These are phyloP conservation scores for Terrapene triunguis DNA, from an alignment of 2,113 vertebrate genomes.

Conservation along the genomic window DNA sequence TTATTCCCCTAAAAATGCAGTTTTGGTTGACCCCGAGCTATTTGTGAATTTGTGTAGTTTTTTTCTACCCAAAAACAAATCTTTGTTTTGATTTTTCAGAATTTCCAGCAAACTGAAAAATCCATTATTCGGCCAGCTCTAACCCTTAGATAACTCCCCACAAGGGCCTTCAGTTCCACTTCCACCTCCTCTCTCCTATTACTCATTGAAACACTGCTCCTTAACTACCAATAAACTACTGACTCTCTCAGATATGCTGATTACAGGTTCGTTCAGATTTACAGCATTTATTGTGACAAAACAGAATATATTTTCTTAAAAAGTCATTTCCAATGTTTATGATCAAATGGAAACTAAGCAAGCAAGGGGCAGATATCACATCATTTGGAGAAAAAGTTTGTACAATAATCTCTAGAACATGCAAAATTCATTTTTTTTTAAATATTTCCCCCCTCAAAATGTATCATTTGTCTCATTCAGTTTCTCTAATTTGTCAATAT, in stretches of 20 bases:
- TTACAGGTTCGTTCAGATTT: conserved; percentile 39
- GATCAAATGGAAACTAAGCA: conserved; percentile 29
- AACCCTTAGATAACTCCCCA: neutral
- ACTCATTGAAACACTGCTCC: neutral
- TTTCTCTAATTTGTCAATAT: conserved; percentile 57
- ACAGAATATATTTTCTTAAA: conserved; percentile 68
- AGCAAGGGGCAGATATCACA: neutral
- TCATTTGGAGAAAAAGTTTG: conserved; percentile 43
- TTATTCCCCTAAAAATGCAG: neutral
- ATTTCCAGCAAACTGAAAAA: neutral
- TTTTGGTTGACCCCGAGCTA: neutral
- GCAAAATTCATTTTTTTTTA: conserved; percentile 55
- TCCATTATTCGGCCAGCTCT: neutral
- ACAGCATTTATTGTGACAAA: conserved; percentile 72
- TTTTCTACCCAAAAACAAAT: neutral
- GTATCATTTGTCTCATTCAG: conserved; percentile 46
- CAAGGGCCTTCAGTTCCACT: neutral
- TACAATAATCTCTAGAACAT: conserved; percentile 66
- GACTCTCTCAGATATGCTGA: neutral
- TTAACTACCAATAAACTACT: conserved; percentile 29
- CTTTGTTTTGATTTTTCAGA: neutral
- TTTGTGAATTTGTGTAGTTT: neutral
- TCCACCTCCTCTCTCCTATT: neutral
- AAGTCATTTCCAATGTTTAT: conserved; percentile 66
- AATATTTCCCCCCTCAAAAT: conserved; percentile 50